phyloP scores from a whole-genome alignment of 1,140 invertebrate genomes.

The Grapholita molesta region DNA sequence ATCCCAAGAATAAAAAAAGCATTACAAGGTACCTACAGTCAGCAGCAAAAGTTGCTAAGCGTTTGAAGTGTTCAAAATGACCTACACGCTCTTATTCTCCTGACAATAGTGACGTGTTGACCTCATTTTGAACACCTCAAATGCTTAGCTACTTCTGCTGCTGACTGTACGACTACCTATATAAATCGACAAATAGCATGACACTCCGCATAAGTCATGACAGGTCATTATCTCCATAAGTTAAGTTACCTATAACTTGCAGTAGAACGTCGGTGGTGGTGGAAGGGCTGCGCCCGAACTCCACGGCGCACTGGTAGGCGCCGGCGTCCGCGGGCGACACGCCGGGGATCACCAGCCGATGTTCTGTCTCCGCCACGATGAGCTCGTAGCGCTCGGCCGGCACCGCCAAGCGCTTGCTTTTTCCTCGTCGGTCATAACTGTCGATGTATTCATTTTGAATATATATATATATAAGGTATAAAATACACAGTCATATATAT shows the following conservation, averaged over 20 bases:
- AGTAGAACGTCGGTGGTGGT: slow-evolving; percentile 54
- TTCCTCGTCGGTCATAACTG: slow-evolving; percentile 61
- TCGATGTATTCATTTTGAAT: too few relatives aligned
- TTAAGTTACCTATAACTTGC: slow-evolving; percentile 52
- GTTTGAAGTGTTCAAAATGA: too few relatives aligned
- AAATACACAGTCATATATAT: neutral
- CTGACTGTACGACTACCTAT: too few relatives aligned
- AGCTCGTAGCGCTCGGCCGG: slow-evolving; percentile 46
- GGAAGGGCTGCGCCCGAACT: slow-evolving; percentile 52
- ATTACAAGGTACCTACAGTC: too few relatives aligned
- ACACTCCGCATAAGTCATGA: too few relatives aligned
- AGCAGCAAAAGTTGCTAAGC: too few relatives aligned
- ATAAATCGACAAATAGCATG: too few relatives aligned
- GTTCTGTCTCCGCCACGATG: slow-evolving; percentile 38
- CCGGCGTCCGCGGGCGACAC: slow-evolving; percentile 53
- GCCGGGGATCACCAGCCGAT: slow-evolving; percentile 44
- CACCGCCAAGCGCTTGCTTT: slow-evolving; percentile 33
- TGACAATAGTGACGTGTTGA: too few relatives aligned
- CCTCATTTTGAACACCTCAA: too few relatives aligned
- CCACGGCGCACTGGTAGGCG: slow-evolving; percentile 53
- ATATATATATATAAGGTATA: neutral
- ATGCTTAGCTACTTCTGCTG: too few relatives aligned
- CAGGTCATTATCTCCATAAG: neutral
- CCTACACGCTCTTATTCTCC: too few relatives aligned
- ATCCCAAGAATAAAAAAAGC: too few relatives aligned